phyloP scores from a whole-genome alignment of 2,888 invertebrate species.

The Deilephila elpenor region DNA sequence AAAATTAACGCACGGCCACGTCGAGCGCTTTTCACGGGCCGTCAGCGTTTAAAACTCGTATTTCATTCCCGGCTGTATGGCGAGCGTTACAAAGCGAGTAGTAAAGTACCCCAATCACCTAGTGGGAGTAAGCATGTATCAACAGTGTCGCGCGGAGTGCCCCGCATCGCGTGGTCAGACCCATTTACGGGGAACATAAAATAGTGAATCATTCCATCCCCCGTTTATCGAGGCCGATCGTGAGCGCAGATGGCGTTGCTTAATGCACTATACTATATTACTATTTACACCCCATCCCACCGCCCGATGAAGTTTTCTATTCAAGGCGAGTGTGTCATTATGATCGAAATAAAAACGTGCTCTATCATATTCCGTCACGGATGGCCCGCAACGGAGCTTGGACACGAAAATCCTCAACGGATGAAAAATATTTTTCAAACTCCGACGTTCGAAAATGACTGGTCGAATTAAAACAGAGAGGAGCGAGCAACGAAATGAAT shows the following conservation, averaged over 20 bases:
- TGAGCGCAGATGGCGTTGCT: constrained; percentile 60
- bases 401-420: background rate
- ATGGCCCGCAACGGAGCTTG: background rate
- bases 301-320: constrained; percentile 9
- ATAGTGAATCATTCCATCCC: constrained; percentile 59
- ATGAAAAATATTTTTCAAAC: constrained; percentile 10
- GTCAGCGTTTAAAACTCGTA: constrained; percentile 5
- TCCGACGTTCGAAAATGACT: constrained; percentile 64
- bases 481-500: constrained; percentile 62
- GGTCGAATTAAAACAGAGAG: constrained; percentile 68
- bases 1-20: constrained; percentile 4
- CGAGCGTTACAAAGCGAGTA: constrained; percentile 19
- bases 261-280: constrained; percentile 55
- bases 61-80: constrained; percentile 4
- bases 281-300: constrained; percentile 28
- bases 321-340: constrained; percentile 52
- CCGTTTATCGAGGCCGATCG: constrained; percentile 52
- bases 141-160: constrained; percentile 34
- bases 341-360: constrained; percentile 55
- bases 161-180: constrained; percentile 49
- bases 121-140: constrained; percentile 22
- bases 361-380: constrained; percentile 49
- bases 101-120: constrained; percentile 23
- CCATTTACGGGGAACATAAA: constrained; percentile 52
- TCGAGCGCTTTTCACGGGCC: constrained; percentile 3